Conservation (phyloP, 2,113 vertebrate species). For the Hirundichthys speculiger region DNA sequence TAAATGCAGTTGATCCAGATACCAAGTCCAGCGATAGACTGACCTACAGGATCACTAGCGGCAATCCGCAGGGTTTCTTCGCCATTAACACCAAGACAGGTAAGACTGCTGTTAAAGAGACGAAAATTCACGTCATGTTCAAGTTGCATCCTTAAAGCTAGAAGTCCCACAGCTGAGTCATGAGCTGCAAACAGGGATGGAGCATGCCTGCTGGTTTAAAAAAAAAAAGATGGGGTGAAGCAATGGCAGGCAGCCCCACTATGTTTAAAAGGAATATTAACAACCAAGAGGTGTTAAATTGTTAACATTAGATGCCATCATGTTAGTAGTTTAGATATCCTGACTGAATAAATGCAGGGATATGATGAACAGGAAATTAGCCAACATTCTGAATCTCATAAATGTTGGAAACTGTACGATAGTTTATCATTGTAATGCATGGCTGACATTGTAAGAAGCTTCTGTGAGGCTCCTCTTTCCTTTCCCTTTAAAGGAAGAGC, state of each 20-base stretch:
- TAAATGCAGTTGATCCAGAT: conserved; percentile 94
- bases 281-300: background rate
- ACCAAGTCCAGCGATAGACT: conserved; percentile 89
- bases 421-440: background rate
- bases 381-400: background rate
- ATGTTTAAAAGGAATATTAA: background rate
- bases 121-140: background rate
- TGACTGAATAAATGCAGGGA: background rate
- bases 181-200: no score
- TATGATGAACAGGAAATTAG: background rate
- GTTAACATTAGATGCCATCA: background rate
- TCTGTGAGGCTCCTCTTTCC: conserved; percentile 28
- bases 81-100: conserved; percentile 90
- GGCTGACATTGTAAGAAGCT: background rate
- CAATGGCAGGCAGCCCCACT: background rate
- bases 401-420: background rate
- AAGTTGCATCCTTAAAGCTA: conserved; percentile 9
- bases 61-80: conserved; percentile 99
- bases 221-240: no score
- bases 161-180: conserved; percentile 5
- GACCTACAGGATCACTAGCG: conserved; percentile 92
- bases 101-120: conserved; percentile 66
- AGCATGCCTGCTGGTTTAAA: no score
- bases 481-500: conserved; percentile 38
- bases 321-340: background rate